A percentile compares a stretch with the other conserved stretches of the same genome.
These are phyloP conservation scores for Naja naja DNA, from an alignment of 2,113 vertebrate genomes.

Conservation along the genomic window DNA sequence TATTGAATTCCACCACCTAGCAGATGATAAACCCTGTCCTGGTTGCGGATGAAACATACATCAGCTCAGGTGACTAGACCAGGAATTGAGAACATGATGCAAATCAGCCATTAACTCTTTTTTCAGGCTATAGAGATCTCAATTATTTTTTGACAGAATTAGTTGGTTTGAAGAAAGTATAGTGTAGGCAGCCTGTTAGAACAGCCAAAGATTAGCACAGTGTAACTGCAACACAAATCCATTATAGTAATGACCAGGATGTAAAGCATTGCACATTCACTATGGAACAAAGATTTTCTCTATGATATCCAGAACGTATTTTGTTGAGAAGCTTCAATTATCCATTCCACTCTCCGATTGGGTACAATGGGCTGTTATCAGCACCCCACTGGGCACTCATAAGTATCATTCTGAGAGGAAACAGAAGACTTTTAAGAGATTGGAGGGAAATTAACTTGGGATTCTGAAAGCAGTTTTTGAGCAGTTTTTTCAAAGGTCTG, in stretches of 20 bases:
- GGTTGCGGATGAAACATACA: background rate
- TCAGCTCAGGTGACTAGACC: background rate
- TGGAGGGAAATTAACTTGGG: background rate
- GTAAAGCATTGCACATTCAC: background rate
- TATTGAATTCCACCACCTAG: constrained; percentile 14
- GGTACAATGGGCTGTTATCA: background rate
- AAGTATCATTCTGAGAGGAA: background rate
- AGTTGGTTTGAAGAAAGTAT: background rate
- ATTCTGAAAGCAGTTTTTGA: background rate
- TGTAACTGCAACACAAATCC: background rate
- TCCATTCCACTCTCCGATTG: background rate
- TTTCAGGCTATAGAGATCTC: background rate
- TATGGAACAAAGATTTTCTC: background rate
- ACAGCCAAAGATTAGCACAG: background rate
- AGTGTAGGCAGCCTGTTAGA: background rate
- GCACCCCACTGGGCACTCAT: background rate
- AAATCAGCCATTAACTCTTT: background rate
- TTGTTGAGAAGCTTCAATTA: background rate
- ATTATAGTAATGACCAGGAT: background rate
- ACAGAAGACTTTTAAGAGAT: background rate
- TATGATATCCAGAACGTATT: background rate
- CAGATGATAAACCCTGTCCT: constrained; percentile 8
- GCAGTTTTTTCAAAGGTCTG: background rate
- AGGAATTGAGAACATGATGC: background rate
- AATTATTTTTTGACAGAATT: background rate